Conservation (phyloP, 2,797 vertebrate species). For the Scyliorhinus canicula region DNA sequence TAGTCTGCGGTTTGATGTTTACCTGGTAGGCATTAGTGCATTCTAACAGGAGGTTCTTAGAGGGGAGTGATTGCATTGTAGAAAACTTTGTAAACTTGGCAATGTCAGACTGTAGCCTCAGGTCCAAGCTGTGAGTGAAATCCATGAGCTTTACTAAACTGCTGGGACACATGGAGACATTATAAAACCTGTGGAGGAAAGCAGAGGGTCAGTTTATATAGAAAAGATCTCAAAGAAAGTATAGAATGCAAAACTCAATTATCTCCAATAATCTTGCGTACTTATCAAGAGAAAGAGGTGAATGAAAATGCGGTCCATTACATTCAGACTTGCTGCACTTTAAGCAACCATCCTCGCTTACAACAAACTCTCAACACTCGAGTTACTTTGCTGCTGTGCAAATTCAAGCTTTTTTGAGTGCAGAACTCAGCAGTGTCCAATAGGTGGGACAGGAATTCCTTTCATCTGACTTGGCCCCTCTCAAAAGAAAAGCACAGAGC, state of each 20-base stretch:
- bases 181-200: not conserved
- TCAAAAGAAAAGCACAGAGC: not conserved
- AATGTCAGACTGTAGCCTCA: slow-evolving; percentile 48
- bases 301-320: not conserved
- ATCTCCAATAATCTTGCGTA: too few species aligned
- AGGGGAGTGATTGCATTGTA: slow-evolving; percentile 52
- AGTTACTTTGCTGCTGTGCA: not conserved
- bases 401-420: not conserved
- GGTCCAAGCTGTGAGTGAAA: slow-evolving; percentile 64
- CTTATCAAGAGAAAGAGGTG: not conserved
- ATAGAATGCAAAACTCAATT: not conserved
- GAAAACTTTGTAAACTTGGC: slow-evolving; percentile 53
- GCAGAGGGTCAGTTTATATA: not conserved
- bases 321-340: not conserved
- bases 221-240: not conserved
- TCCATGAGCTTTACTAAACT: slow-evolving; percentile 61
- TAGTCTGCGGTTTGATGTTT: not conserved
- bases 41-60: slow-evolving; percentile 54
- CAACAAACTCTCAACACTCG: not conserved
- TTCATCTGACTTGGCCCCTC: not conserved
- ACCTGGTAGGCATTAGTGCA: slow-evolving; percentile 58
- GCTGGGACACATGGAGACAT: slow-evolving; percentile 1
- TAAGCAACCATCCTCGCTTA: not conserved
- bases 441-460: not conserved
- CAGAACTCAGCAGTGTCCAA: not conserved